Evolutionary conservation across 2,113 vertebrate genomes (phyloP), one percentile per base, ranked within the genome.

Genomic region (Nothocercus julius): DNA sequence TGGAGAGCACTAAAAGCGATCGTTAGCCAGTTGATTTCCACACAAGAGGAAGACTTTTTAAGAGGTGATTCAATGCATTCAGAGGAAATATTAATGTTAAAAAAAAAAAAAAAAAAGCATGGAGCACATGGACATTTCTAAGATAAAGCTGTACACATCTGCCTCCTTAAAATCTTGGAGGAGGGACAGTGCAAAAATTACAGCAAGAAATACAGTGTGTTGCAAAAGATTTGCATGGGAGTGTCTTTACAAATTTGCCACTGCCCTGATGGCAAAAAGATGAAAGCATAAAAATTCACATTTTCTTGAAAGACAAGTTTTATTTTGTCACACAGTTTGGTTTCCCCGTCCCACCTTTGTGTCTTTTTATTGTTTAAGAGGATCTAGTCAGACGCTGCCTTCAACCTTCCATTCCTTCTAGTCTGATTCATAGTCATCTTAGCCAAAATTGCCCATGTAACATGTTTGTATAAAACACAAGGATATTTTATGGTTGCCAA

Each of bases 241-340:
- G 13, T 1, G 1, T 15, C 51, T 36, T 38, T 20, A 45, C 44
- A 40, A 30, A 66, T 22, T 1, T 8, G 7, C 2, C 14, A 1
- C 21, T 58, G 25, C 22, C 51, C 5, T 62, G 0, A 5, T 8
- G 25, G 56, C 1, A 7, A 30, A 18, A 28, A 34, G 19, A 7
- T 18, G 51, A 13, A 51, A 51, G 45, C 18, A 18, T 30, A 51
- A 80, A 75, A 58, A 32, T n/a, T 44, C 12, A 64, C 7, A 85
- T 75, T 80, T 58, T 51, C 27, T 34, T 51, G 16, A 38, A 53
- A 45, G 59, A 36, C 51, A 38, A 13, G 18, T 20, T 25, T 5
- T n/a, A 10, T 11, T 53, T 66, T 38, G 21, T 45, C 36, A 18
- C 20, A 24, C 20, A 16, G 19, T 54, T 38, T 77, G 19, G 10